Evolutionary conservation across 2,113 vertebrate species (phyloP).

Genomic region (Orthonyx spaldingii): DNA sequence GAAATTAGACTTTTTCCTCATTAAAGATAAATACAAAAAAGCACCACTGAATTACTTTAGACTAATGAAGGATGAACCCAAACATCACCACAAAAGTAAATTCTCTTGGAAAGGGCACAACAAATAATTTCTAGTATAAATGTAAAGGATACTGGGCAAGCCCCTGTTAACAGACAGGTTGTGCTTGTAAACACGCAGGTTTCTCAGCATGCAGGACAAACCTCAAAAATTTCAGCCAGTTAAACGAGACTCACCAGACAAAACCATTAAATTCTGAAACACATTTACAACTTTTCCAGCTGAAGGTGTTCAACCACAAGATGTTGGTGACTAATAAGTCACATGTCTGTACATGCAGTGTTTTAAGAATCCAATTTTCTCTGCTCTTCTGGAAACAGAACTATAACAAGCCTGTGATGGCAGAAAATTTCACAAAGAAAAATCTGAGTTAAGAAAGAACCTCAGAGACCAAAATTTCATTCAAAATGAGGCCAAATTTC

Average conservation of each 20-base stretch:
- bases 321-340: background rate
- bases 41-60: background rate
- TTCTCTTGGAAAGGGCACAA: background rate
- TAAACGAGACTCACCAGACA: background rate
- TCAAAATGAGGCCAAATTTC: background rate
- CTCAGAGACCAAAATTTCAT: background rate
- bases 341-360: background rate
- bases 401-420: background rate
- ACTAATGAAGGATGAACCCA: background rate
- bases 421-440: background rate
- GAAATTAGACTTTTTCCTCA: background rate
- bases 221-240: slow-evolving; percentile 16
- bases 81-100: background rate
- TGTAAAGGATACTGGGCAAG: background rate
- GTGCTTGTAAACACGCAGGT: background rate
- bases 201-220: background rate
- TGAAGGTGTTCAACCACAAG: background rate
- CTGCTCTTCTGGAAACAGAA: background rate
- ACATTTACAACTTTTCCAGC: background rate
- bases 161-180: background rate
- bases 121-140: background rate
- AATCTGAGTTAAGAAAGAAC: background rate
- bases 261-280: background rate
- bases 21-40: background rate
- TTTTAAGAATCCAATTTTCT: background rate